Percentiles rank a stretch among this genome's conserved stretches.
phyloP scores from a whole-genome alignment of 2,113 vertebrate species.

The Rhinolophus sinicus region DNA sequence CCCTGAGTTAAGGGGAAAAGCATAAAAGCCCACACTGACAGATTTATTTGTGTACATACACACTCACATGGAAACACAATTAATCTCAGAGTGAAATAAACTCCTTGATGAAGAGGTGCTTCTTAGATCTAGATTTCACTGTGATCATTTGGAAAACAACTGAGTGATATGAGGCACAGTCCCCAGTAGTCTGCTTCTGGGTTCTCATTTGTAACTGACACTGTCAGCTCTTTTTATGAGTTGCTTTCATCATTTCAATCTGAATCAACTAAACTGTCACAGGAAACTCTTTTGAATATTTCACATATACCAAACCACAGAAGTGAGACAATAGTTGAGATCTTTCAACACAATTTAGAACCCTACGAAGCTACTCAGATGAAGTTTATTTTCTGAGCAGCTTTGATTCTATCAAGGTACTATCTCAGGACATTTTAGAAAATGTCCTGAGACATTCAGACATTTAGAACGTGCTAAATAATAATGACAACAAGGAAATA shows the following conservation, averaged over 20 bases:
- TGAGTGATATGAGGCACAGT: neutral
- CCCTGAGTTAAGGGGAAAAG: neutral
- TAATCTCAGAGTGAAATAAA: neutral
- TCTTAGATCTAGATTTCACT: neutral
- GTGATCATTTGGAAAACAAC: neutral
- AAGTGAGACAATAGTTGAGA: neutral
- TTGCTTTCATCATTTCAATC: neutral
- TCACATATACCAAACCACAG: neutral
- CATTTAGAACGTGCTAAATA: neutral
- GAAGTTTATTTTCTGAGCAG: slow-evolving; percentile 24
- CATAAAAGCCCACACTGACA: neutral
- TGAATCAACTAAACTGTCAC: neutral
- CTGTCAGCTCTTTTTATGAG: neutral
- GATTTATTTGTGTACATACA: neutral
- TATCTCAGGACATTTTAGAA: neutral
- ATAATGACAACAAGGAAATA: slow-evolving; percentile 4
- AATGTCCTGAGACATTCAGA: too few relatives aligned
- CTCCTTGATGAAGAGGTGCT: neutral
- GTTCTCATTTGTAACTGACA: neutral
- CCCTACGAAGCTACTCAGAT: neutral
- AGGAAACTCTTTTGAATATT: slow-evolving; percentile 12
- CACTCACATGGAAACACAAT: neutral
- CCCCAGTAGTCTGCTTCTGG: neutral
- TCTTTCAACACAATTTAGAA: neutral
- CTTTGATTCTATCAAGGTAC: neutral